phyloP scores from a whole-genome alignment of 2,797 vertebrate genomes.

The Neoniphon sammara region DNA sequence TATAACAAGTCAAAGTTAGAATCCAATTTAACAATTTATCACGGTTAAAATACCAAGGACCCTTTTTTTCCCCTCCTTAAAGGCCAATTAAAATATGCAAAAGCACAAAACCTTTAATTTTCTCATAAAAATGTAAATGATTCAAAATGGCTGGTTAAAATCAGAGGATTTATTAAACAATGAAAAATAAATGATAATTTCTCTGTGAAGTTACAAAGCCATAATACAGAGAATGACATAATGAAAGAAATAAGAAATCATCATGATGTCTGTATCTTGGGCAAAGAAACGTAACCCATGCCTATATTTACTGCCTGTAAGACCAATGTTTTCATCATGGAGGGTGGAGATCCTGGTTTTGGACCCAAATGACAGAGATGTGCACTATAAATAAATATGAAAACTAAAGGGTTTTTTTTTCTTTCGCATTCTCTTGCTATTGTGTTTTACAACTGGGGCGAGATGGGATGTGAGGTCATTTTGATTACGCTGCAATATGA shows the following conservation, averaged over 20 bases:
- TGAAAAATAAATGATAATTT: slow-evolving; percentile 58
- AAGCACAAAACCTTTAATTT: slow-evolving; percentile 79
- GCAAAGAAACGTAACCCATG: slow-evolving; percentile 23
- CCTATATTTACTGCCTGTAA: neutral
- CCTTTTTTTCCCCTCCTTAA: slow-evolving; percentile 51
- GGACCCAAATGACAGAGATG: neutral
- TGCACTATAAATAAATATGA: neutral
- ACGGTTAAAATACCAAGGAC: slow-evolving; percentile 73
- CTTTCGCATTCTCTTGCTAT: slow-evolving; percentile 8
- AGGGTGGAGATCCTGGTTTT: neutral
- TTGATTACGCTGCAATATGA: slow-evolving; percentile 16
- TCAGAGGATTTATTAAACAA: slow-evolving; percentile 67
- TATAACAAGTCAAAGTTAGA: slow-evolving; percentile 71
- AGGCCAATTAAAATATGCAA: slow-evolving; percentile 80
- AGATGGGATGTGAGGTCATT: slow-evolving; percentile 30
- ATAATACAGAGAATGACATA: slow-evolving; percentile 44
- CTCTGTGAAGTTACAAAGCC: slow-evolving; percentile 51
- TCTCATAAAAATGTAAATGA: slow-evolving; percentile 84
- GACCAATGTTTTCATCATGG: neutral
- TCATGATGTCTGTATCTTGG: slow-evolving; percentile 1
- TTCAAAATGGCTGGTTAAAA: slow-evolving; percentile 67
- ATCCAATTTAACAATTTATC: slow-evolving; percentile 78
- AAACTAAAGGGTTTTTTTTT: slow-evolving; percentile 7
- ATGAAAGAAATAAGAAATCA: slow-evolving; percentile 8
- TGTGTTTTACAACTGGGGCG: slow-evolving; percentile 31